These are phyloP conservation scores for Sarcophaga rosellei DNA, from an alignment of 2,888 invertebrate genomes.

Conservation along the genomic window DNA sequence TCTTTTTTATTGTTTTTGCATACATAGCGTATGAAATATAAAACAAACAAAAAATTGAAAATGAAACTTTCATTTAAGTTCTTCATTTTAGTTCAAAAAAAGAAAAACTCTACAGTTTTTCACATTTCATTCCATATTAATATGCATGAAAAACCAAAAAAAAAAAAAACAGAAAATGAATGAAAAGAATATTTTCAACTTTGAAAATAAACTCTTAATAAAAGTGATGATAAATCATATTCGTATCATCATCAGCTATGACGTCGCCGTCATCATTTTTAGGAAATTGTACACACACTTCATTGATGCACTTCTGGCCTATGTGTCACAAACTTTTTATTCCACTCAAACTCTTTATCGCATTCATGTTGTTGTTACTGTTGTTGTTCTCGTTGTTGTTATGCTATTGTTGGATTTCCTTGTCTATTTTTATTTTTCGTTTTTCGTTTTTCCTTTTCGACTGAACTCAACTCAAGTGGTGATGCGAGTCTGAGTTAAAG, in stretches of 20 bases:
- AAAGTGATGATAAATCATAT: conserved; percentile 65
- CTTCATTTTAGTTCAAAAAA: conserved; percentile 38
- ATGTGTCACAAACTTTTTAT: conserved; percentile 63
- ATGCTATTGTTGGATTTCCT: background rate
- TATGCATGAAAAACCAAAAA: conserved; percentile 11
- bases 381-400: no score
- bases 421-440: background rate
- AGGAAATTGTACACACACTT: conserved; percentile 67
- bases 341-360: conserved; percentile 8
- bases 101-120: conserved; percentile 8
- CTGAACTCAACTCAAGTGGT: conserved; percentile 48
- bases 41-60: background rate
- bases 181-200: conserved; percentile 14
- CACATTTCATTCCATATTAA: conserved; percentile 21
- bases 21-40: background rate
- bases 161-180: no score
- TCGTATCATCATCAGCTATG: conserved; percentile 41
- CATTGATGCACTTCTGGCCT: conserved; percentile 70
- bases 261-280: background rate
- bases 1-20: background rate
- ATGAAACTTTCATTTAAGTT: conserved; percentile 12
- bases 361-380: background rate
- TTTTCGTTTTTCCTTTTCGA: conserved; percentile 34
- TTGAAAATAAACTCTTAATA: conserved; percentile 53
- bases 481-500: conserved; percentile 56